Conservation (phyloP, 2,113 vertebrate species). For the Eclectus roratus region DNA sequence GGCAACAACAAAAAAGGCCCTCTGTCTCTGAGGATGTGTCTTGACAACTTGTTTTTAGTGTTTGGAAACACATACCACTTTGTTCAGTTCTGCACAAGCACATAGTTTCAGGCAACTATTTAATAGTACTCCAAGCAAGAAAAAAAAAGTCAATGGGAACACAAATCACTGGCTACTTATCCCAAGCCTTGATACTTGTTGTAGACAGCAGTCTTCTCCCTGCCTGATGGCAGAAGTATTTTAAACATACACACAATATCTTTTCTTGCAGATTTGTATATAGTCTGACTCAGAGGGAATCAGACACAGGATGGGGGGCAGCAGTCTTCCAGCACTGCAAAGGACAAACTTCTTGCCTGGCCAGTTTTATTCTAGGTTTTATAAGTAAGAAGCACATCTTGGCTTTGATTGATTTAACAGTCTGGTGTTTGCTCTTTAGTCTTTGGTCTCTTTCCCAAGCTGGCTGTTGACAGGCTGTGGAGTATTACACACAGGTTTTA, state of each 20-base stretch:
- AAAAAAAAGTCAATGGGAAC: neutral
- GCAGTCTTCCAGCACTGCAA: neutral
- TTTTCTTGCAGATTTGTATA: neutral
- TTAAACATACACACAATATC: neutral
- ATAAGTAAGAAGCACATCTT: slow-evolving; percentile 8
- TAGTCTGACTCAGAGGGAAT: neutral
- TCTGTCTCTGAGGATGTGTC: slow-evolving; percentile 49
- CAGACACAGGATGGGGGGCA: neutral
- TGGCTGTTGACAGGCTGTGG: slow-evolving; percentile 48
- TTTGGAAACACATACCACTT: slow-evolving; percentile 44
- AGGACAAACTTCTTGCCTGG: neutral
- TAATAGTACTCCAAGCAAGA: neutral
- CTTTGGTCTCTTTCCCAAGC: slow-evolving; percentile 27
- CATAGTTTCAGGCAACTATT: slow-evolving; percentile 33
- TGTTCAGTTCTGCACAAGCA: neutral
- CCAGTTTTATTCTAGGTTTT: slow-evolving; percentile 11
- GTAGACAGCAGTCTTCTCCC: neutral
- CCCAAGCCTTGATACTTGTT: neutral
- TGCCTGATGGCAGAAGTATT: neutral
- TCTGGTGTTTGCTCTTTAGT: slow-evolving; percentile 30
- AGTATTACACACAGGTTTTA: slow-evolving; percentile 36
- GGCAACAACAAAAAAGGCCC: slow-evolving; percentile 43
- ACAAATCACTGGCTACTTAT: neutral
- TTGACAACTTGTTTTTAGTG: slow-evolving; percentile 59
- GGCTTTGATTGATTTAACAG: slow-evolving; percentile 38